Evolutionary conservation across 2,113 vertebrate genomes (phyloP).

Genomic region (Pterocles gutturalis): DNA sequence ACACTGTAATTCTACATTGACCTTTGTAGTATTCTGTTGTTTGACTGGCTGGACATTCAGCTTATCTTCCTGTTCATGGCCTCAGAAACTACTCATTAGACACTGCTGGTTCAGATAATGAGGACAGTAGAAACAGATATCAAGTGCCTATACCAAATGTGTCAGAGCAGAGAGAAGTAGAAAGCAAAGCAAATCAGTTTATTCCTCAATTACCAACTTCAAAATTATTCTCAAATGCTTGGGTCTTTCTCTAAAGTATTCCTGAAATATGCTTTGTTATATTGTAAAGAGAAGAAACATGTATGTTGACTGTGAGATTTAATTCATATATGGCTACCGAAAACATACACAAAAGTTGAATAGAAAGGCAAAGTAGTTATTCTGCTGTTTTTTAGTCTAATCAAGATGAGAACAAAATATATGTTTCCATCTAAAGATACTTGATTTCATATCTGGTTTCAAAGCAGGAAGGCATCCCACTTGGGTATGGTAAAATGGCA

Average conservation of each 20-base stretch:
- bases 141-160: background rate
- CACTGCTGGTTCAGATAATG: background rate
- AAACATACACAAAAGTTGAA: background rate
- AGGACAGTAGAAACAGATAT: background rate
- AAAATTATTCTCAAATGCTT: background rate
- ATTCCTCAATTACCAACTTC: background rate
- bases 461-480: background rate
- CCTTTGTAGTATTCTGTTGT: background rate
- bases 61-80: background rate
- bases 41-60: background rate
- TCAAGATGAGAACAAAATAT: background rate
- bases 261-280: background rate
- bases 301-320: background rate
- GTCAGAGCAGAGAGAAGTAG: background rate
- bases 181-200: background rate
- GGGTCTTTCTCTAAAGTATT: background rate
- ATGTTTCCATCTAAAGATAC: background rate
- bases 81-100: background rate
- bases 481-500: background rate
- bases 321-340: background rate
- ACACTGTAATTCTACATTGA: background rate
- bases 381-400: background rate
- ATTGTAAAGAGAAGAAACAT: background rate
- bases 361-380: background rate
- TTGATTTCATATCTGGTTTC: background rate